Percentiles rank a stretch among this genome's conserved stretches.
Conservation (phyloP, 2,797 vertebrate genomes). For the Pipistrellus kuhlii region DNA sequence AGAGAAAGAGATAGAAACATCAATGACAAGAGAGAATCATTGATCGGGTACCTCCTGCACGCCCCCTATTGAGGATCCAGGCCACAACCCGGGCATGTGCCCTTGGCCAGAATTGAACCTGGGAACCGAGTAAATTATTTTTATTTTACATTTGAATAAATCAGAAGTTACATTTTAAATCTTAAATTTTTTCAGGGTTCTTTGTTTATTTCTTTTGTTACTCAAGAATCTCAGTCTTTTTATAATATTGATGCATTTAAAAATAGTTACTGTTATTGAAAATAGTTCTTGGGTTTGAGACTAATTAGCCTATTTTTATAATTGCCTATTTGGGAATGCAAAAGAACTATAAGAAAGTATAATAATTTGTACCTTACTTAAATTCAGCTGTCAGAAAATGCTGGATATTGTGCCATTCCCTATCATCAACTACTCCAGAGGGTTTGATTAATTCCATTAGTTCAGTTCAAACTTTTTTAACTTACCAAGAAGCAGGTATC, state of each 20-base stretch:
- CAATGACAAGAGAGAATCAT: too few relatives aligned
- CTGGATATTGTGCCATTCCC: not conserved
- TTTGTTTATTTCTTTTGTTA: constrained; percentile 48
- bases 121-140: constrained; percentile 3
- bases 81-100: too few relatives aligned
- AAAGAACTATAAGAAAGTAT: not conserved
- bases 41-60: too few relatives aligned
- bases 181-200: constrained; percentile 39
- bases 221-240: constrained; percentile 50
- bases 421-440: not conserved
- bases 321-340: constrained; percentile 1
- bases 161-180: constrained; percentile 48
- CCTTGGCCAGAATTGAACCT: too few relatives aligned
- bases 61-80: too few relatives aligned
- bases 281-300: constrained; percentile 53
- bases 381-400: constrained; percentile 35
- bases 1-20: too few relatives aligned
- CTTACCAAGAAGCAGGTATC: not conserved
- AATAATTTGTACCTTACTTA: not conserved
- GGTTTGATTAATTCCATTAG: not conserved
- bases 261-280: constrained; percentile 46
- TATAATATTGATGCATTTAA: constrained; percentile 1
- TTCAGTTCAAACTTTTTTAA: constrained; percentile 4
- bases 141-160: constrained; percentile 52
- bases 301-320: constrained; percentile 44